A percentile compares a stretch with the other conserved stretches of the same genome.
Evolutionary conservation across 2,888 invertebrate species (phyloP).

Genomic region (Clostera curtula): DNA sequence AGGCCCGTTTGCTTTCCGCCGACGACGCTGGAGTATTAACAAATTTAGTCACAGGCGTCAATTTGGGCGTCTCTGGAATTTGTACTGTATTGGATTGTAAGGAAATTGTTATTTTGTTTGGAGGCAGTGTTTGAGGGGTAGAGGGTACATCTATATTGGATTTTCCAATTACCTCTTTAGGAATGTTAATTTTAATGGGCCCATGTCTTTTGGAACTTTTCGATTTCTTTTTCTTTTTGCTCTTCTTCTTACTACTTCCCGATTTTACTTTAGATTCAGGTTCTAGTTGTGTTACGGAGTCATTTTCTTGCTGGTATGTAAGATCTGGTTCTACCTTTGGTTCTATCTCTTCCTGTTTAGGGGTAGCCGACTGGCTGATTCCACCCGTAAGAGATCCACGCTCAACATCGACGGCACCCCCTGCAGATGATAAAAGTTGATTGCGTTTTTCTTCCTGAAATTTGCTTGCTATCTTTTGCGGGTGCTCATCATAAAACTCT

Average conservation of each 20-base stretch:
- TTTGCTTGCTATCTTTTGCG: conserved; percentile 83
- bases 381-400: conserved; percentile 75
- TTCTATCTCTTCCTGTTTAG: conserved; percentile 49
- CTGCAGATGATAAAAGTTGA: conserved; percentile 77
- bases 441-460: conserved; percentile 84
- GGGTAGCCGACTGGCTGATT: conserved; percentile 78
- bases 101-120: conserved; percentile 68
- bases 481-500: conserved; percentile 90
- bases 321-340: conserved; percentile 57
- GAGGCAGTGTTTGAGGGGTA: conserved; percentile 33
- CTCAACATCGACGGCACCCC: conserved; percentile 77
- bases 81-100: conserved; percentile 69
- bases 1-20: conserved; percentile 80
- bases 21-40: conserved; percentile 34
- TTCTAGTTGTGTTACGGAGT: conserved; percentile 49
- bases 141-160: conserved; percentile 37
- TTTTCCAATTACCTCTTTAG: conserved; percentile 61
- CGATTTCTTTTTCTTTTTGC: conserved; percentile 77
- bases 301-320: conserved; percentile 68
- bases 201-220: conserved; percentile 61
- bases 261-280: conserved; percentile 66
- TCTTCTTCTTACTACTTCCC: conserved; percentile 78
- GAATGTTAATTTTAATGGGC: conserved; percentile 77
- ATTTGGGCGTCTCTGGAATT: conserved; percentile 50
- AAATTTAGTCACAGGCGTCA: conserved; percentile 19